Evolutionary conservation across 2,888 invertebrate genomes (phyloP).

Genomic region (Drosophila villosipedis): DNA sequence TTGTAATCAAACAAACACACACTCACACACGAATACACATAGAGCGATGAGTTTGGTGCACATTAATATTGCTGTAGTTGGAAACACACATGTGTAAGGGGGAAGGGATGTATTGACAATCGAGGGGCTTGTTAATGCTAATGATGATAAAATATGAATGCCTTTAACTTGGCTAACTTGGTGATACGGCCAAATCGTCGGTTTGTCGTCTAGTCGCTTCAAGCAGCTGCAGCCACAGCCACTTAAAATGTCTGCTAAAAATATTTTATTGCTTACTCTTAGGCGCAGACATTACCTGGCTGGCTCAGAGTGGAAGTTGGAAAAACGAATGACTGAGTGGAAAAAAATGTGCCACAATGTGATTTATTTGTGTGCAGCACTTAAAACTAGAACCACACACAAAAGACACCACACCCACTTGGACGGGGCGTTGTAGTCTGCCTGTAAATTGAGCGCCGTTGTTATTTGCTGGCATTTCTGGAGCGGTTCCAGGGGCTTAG

Average conservation of each 20-base stretch:
- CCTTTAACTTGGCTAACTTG: conserved; percentile 48
- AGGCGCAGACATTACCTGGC: conserved; percentile 64
- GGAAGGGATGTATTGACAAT: conserved; percentile 63
- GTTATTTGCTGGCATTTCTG: conserved; percentile 55
- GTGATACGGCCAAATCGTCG: conserved; percentile 33
- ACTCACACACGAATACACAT: conserved; percentile 19
- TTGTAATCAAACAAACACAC: conserved; percentile 74
- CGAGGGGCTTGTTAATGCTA: conserved; percentile 65
- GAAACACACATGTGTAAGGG: conserved; percentile 14
- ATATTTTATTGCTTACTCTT: conserved; percentile 67
- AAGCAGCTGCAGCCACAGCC: conserved; percentile 41
- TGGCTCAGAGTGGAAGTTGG: not conserved
- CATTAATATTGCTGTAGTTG: conserved; percentile 59
- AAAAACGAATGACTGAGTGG: conserved; percentile 7
- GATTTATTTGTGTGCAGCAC: conserved; percentile 75
- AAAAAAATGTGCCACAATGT: conserved; percentile 56
- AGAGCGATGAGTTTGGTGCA: conserved; percentile 34
- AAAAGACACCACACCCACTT: conserved; percentile 61
- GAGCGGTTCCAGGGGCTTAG: conserved; percentile 53
- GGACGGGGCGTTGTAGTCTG: conserved; percentile 32
- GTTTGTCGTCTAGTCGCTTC: conserved; percentile 28
- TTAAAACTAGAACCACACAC: conserved; percentile 74
- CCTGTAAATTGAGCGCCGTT: conserved; percentile 51
- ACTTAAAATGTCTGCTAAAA: conserved; percentile 56
- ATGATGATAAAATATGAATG: conserved; percentile 62